Evolutionary conservation across 2,888 invertebrate genomes (phyloP).

Genomic region (Atrina japonica): DNA sequence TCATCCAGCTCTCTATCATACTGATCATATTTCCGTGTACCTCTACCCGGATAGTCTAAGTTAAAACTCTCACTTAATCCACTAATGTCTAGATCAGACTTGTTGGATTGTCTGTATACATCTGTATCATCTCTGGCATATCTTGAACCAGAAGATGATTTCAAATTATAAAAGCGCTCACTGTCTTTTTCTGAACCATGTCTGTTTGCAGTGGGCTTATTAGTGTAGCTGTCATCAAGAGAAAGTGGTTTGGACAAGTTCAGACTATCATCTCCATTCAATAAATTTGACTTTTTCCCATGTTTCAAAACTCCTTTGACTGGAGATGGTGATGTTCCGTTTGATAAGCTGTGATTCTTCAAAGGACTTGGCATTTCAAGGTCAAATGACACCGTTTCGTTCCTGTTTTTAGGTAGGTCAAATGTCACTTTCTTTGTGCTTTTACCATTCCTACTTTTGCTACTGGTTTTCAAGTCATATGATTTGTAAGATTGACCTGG

Average conservation of each 20-base stretch:
- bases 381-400: conserved; percentile 69
- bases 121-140: conserved; percentile 42
- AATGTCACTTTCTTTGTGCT: conserved; percentile 68
- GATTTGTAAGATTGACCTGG: conserved; percentile 47
- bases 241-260: conserved; percentile 55
- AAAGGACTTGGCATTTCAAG: conserved; percentile 73
- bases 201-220: conserved; percentile 36
- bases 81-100: conserved; percentile 39
- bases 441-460: conserved; percentile 40
- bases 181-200: conserved; percentile 58
- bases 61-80: conserved; percentile 38
- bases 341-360: conserved; percentile 46
- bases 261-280: conserved; percentile 46
- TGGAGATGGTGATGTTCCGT: conserved; percentile 52
- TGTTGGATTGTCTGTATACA: conserved; percentile 23
- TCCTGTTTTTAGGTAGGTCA: conserved; percentile 58
- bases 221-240: conserved; percentile 52
- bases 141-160: conserved; percentile 31
- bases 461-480: conserved; percentile 31
- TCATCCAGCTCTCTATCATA: conserved; percentile 59
- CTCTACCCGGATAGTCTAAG: conserved; percentile 33
- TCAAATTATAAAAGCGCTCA: conserved; percentile 41
- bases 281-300: conserved; percentile 43
- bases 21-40: conserved; percentile 34
- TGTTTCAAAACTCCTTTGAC: conserved; percentile 62